Base-by-base conservation (phyloP, 2,797 vertebrate genomes). In the Tapirus indicus region DNA sequence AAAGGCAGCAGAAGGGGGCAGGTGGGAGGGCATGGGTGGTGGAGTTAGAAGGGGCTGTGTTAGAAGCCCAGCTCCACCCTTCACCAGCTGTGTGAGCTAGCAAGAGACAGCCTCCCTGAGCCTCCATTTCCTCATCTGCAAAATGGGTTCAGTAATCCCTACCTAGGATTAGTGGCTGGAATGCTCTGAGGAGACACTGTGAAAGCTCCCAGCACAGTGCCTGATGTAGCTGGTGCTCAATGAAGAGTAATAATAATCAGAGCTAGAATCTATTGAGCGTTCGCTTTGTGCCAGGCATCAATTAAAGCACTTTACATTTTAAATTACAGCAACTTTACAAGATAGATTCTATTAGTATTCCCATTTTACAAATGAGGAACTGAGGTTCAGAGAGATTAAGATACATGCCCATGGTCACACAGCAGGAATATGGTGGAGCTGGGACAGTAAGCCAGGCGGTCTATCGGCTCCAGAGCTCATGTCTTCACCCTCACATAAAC, bases 161-260 rank as follows among this genome's bases (percentile, higher is more conserved):
- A 16, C 20, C 7, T 0, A 60, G 83, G 13, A 17, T 60, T 17
- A 52, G 20, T 5, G 14, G 49, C 17, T 35, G 4, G 7, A n/a
- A 60, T 29, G 35, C 82, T 54, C 54, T 4, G 25, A 60, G 54
- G 38, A 56, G 85, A n/a, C 29, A 27, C 1, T 6, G 21, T n/a
- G 62, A 82, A 64, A 52, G 58, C n/a, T 14, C 56, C 75, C 7
- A 23, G 49, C 1, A 23, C 4, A 4, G 25, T 0, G 7, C 72
- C 23, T 10, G n/a, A 58, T 0, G 9, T 1, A 23, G 16, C 68
- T 25, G 17, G 49, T 2, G 0, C 21, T 49, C 91, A 5, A 6
- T 1, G 5, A 77, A 44, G 18, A 41, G 16, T 2, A 18, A 5
- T 6, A 2, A 71, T 0, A 38, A 12, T 12, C 41, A 20, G 0